Evolutionary conservation across 2,888 invertebrate genomes (phyloP), one percentile per base, ranked within the genome.

Genomic region (Chrysolina oricalcia): DNA sequence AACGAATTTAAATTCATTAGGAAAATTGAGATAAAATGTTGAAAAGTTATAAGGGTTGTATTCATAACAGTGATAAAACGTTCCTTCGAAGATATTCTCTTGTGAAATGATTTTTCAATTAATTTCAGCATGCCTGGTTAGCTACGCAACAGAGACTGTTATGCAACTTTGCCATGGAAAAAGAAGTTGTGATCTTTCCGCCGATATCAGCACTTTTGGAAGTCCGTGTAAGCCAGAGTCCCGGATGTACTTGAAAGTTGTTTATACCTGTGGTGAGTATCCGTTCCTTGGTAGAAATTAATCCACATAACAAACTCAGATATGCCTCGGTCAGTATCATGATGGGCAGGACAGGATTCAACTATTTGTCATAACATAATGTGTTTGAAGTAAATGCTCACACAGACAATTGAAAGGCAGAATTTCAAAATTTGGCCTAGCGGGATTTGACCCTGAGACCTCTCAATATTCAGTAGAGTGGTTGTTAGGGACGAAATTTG

Each of bases 121-220:
- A 78, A 82, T 90, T 90, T 40, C 90, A 97, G 97, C 96, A 19
- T 97, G 97, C 88, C 91, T 96, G 88, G 95, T 95, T 81, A 94
- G 94, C 83, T 95, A 95, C 89, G 96, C 97, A 6, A 95, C 97
- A n/a, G 97, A 97, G 89, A 95, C 95, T 19, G 94, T 97, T 71
- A 96, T 97, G 94, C 92, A 94, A 85, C 85, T 86, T 70, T 96
- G 96, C 87, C 96, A 96, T 86, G 96, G 96, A 46, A 94, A 95
- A 86, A 90, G 96, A 77, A 92, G 93, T 74, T 96, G 96, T 86
- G 93, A 94, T 65, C 90, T 96, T 68, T 92, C 94, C 23, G 96
- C 96, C 2, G 95, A 96, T 88, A 92, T 93, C 82, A 93, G 93
- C 80, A 96, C 95, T 85, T 96, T 96, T 85, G 95, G 95, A 9